Evolutionary conservation across 2,888 invertebrate genomes (phyloP).

Genomic region (Vanessa cardui): DNA sequence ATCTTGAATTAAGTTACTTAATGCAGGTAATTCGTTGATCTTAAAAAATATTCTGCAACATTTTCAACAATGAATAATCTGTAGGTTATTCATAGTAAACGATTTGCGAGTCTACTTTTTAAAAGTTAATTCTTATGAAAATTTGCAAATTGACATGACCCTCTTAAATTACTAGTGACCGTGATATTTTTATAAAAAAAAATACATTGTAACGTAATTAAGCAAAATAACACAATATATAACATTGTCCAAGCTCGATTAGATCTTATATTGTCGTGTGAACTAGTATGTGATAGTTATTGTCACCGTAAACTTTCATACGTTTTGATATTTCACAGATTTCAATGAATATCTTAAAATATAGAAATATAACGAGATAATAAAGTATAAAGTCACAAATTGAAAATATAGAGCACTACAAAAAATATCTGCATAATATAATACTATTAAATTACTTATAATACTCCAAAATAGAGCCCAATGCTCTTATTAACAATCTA

Average conservation of each 20-base stretch:
- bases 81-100: too few relatives aligned
- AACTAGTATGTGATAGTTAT: constrained; percentile 75
- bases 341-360: constrained; percentile 43
- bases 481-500: constrained; percentile 59
- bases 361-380: constrained; percentile 44
- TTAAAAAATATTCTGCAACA: not conserved
- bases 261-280: constrained; percentile 68
- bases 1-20: not conserved
- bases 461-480: constrained; percentile 50
- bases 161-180: constrained; percentile 11
- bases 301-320: constrained; percentile 69
- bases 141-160: constrained; percentile 27
- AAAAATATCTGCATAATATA: constrained; percentile 42
- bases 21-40: not conserved
- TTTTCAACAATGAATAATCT: not conserved
- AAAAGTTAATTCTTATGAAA: not conserved
- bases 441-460: constrained; percentile 59
- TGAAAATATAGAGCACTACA: constrained; percentile 39
- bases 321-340: constrained; percentile 47
- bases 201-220: constrained; percentile 23
- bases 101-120: too few relatives aligned
- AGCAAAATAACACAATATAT: constrained; percentile 37
- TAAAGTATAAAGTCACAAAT: constrained; percentile 42
- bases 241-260: constrained; percentile 67
- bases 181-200: not conserved